phyloP scores from a whole-genome alignment of 2,797 vertebrate species.

The Pelobates cultripes region DNA sequence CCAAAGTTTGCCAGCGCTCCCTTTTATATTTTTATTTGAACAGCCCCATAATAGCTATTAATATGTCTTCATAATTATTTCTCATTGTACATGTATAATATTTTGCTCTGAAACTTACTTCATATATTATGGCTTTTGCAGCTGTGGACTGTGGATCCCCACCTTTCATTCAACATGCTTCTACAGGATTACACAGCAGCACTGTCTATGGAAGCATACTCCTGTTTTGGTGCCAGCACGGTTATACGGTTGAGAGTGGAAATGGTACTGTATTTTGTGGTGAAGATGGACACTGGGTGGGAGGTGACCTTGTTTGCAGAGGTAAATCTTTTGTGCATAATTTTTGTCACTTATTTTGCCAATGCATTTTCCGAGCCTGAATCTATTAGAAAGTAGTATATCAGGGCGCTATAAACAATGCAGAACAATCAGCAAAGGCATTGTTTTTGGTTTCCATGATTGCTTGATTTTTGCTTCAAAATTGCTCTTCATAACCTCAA shows the following conservation, averaged over 20 bases:
- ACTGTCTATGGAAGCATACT: slow-evolving; percentile 60
- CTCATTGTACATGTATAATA: too few relatives aligned
- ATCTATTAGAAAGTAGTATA: neutral
- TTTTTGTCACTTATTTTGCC: slow-evolving; percentile 24
- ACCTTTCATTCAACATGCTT: slow-evolving; percentile 59
- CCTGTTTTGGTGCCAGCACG: slow-evolving; percentile 56
- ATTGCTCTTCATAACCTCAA: too few relatives aligned
- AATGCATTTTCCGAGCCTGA: neutral
- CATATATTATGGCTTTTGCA: slow-evolving; percentile 13
- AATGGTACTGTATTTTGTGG: slow-evolving; percentile 57
- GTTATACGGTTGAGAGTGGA: slow-evolving; percentile 35
- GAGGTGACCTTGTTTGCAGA: slow-evolving; percentile 61
- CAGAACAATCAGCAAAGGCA: too few relatives aligned
- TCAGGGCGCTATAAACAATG: neutral
- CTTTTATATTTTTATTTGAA: too few relatives aligned
- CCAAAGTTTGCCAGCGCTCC: too few relatives aligned
- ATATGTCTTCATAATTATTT: too few relatives aligned
- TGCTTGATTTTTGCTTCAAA: too few relatives aligned
- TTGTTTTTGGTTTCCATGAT: too few relatives aligned
- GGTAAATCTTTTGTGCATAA: slow-evolving; percentile 54
- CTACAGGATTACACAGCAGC: neutral
- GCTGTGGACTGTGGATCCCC: slow-evolving; percentile 64
- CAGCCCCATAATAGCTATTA: too few relatives aligned
- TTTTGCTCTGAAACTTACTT: too few relatives aligned
- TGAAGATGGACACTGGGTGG: slow-evolving; percentile 61